A percentile compares a stretch with the other conserved stretches of the same genome.
phyloP scores from a whole-genome alignment of 2,888 invertebrate species.

The Melangyna quadrimaculata region DNA sequence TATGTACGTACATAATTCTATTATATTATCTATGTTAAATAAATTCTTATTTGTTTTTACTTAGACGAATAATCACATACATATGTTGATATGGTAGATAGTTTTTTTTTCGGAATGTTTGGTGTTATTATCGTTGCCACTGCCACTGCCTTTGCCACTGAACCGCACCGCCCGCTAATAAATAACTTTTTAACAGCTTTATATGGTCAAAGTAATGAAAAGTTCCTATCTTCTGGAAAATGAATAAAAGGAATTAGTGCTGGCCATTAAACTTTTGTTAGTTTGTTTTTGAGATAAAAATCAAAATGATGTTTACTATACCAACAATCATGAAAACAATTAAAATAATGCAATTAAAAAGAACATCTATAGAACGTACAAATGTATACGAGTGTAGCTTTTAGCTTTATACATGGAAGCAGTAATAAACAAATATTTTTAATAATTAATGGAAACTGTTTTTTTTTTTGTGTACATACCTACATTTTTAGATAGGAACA shows the following conservation, averaged over 20 bases:
- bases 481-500: no score
- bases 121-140: neutral
- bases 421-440: no score
- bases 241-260: neutral
- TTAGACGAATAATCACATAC: neutral
- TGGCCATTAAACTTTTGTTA: neutral
- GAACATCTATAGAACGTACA: neutral
- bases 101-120: neutral
- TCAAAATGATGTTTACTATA: neutral
- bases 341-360: neutral
- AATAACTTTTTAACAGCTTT: neutral
- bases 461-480: no score
- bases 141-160: no score
- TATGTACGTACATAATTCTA: neutral
- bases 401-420: no score
- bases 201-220: neutral
- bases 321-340: neutral
- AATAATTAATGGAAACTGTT: no score
- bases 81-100: neutral
- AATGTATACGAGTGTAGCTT: no score
- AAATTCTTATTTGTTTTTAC: neutral
- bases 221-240: neutral
- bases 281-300: neutral
- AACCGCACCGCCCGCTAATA: no score
- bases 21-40: neutral